These are phyloP conservation scores for Drosophila pruinosa DNA, from an alignment of 1,140 invertebrate species.

Conservation along the genomic window DNA sequence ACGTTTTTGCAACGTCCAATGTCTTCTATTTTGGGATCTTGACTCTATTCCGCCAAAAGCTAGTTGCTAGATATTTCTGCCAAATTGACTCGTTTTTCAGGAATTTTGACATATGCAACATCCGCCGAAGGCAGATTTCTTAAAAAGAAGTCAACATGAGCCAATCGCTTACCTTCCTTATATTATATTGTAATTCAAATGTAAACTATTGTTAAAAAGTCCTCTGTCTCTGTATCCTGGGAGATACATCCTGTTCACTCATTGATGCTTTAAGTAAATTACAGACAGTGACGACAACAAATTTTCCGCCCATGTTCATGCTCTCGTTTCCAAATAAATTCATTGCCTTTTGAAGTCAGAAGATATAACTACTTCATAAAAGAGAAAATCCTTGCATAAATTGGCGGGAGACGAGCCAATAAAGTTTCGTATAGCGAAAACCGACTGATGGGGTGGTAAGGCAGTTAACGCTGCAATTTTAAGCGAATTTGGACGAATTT, in stretches of 20 bases:
- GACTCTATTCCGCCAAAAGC: slow-evolving; percentile 8
- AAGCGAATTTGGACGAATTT: slow-evolving; percentile 20
- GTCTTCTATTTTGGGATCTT: slow-evolving; percentile 7
- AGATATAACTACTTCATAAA: slow-evolving; percentile 14
- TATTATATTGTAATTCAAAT: slow-evolving; percentile 18
- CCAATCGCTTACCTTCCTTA: slow-evolving; percentile 16
- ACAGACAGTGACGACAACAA: slow-evolving; percentile 16
- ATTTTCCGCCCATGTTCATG: slow-evolving; percentile 16
- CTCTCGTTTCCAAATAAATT: slow-evolving; percentile 10
- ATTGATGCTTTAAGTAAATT: slow-evolving; percentile 17
- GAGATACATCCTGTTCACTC: slow-evolving; percentile 6
- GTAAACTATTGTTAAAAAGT: slow-evolving; percentile 8
- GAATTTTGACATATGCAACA: neutral
- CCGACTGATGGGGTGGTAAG: slow-evolving; percentile 6
- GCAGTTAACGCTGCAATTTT: slow-evolving; percentile 11
- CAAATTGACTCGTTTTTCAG: slow-evolving; percentile 11
- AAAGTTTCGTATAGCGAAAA: slow-evolving; percentile 9
- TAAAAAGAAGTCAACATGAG: slow-evolving; percentile 18
- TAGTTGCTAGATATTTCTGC: slow-evolving; percentile 12
- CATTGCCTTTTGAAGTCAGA: slow-evolving; percentile 1
- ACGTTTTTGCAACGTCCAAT: slow-evolving; percentile 15
- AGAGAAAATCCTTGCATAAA: slow-evolving; percentile 22
- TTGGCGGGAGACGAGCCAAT: slow-evolving; percentile 14
- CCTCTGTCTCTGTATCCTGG: slow-evolving; percentile 10
- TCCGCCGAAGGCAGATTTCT: slow-evolving; percentile 6